Base-by-base conservation (phyloP, 1,140 invertebrate species). In the Drosophila erecta region DNA sequence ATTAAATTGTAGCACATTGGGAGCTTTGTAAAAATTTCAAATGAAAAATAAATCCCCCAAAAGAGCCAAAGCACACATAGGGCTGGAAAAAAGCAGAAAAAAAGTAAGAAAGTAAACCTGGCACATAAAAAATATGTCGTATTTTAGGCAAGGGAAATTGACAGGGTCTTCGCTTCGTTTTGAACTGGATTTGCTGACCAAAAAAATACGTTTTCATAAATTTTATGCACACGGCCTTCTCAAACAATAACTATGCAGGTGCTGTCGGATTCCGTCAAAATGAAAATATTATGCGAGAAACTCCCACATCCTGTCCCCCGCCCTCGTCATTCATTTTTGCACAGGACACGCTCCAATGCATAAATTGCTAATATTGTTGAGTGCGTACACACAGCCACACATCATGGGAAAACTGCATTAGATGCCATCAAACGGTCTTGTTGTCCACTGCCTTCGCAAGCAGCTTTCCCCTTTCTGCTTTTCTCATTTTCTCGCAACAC, bases 291-390 rank as follows among this genome's bases (percentile, higher is more conserved):
- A 57, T 70, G 47, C 27, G 30, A 38, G 27, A 27, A 69, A 47
- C 50, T 12, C 27, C 64, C 51, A 70, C 65, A 46, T 70, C 66
- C 66, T 70, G 51, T 17, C 27, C 10, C 53, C 43, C 10, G 11
- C 8, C 15, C 12, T 11, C n/a, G 20, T 55, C 64, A 37, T 35
- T 51, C 58, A 69, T 27, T 44, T 55, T 43, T 14, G 38, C 65
- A 24, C 47, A 40, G 49, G 41, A 56, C 76, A 89, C 84, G 81
- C 84, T 89, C 60, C 60, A 77, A 64, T 65, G 85, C 84, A 89
- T 89, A 89, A 89, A 89, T 89, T 89, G 84, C 69, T 89, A 89
- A 89, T 89, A 89, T 84, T 77, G 67, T 65, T 84, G 79, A 89
- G 84, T 89, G 84, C 84, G 73, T 76, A 49, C 46, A 56, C 38